Evolutionary conservation across 2,797 vertebrate genomes (phyloP), one percentile per base, ranked within the genome.

Genomic region (Morus bassanus): DNA sequence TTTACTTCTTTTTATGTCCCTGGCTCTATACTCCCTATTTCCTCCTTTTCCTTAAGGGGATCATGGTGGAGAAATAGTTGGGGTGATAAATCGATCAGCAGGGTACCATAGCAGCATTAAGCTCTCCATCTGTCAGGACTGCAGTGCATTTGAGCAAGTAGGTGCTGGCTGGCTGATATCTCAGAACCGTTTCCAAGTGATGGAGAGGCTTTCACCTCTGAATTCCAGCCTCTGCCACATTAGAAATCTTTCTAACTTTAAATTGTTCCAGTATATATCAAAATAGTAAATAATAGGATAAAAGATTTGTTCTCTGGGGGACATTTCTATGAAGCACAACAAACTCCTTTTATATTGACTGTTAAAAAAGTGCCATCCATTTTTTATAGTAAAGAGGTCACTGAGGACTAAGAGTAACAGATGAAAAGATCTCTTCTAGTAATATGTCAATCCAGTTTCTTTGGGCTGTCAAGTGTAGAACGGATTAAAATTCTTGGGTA

Each of bases 271-370:
- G 37, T 84, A 65, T 92, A 89, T 92, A 92, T 72, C 97, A 89
- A 87, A 95, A 89, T 87, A 95, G 86, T 94, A 97, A 97, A 97
- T 97, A 97, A 94, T 87, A 80, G 63, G 86, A 95, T 97, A 97
- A 97, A 95, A 97, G 88, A 94, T 88, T 87, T 92, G 24, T 85
- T 93, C 95, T 94, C 91, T 41, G 76, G 87, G 89, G 96, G 54
- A 53, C 72, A 65, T 89, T 95, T 96, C 91, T 91, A 9, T 88
- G 91, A 96, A 96, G 33, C 48, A 84, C 76, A 95, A 85, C 85
- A 93, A 95, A 95, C 63, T 95, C 79, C 76, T 95, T 96, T 97
- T 96, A 83, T 94, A 92, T 70, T 96, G 91, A 92, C 90, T 93
- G 74, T 87, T 97, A 63, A 96, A 96, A 94, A 93, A 94, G 77